Conservation (phyloP, 2,113 vertebrate species). For the Eptesicus fuscus region DNA sequence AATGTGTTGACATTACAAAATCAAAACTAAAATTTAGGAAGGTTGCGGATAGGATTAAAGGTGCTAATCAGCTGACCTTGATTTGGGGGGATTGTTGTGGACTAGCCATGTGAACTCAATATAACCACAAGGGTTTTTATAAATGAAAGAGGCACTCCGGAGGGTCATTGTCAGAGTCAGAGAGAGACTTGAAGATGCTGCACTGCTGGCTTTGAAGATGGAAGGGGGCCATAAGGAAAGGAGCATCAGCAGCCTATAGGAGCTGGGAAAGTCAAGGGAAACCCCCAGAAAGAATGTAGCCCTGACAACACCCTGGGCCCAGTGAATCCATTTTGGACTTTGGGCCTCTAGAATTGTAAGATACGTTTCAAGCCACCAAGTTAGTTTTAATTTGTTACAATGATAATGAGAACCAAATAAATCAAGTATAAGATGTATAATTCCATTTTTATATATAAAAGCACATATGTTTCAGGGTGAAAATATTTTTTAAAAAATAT, state of each 20-base stretch:
- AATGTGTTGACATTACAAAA: not conserved
- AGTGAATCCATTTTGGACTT: not conserved
- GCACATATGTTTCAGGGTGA: not conserved
- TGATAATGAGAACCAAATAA: not conserved
- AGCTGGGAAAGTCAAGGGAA: not conserved
- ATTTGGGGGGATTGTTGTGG: not conserved
- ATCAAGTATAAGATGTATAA: not conserved
- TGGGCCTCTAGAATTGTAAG: not conserved
- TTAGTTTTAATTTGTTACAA: not conserved
- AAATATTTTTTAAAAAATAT: not conserved
- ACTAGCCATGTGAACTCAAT: not conserved
- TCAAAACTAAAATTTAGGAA: not conserved
- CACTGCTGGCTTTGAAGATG: not conserved
- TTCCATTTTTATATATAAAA: slow-evolving; percentile 15
- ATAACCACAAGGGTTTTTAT: not conserved
- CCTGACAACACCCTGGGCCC: not conserved
- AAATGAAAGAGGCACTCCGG: not conserved
- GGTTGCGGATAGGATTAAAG: not conserved
- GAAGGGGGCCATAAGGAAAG: not conserved
- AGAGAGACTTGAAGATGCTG: not conserved
- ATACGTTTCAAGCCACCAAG: not conserved
- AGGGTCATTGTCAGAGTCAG: not conserved
- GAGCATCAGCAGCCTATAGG: not conserved
- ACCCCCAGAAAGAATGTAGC: not conserved
- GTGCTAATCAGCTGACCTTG: not conserved